phyloP scores from a whole-genome alignment of 2,888 invertebrate species.

The Tethea ocularis region DNA sequence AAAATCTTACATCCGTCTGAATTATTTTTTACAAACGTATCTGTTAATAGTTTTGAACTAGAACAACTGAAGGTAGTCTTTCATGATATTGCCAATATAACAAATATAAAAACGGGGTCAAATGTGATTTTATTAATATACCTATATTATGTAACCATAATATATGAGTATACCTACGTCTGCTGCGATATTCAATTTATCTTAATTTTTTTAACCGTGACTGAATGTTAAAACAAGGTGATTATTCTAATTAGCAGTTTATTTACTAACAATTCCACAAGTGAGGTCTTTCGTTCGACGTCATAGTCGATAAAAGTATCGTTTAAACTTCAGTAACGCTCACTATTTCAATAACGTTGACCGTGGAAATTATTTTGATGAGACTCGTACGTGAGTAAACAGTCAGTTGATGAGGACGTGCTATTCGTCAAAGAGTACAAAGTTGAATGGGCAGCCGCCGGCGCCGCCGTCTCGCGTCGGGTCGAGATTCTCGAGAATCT shows the following conservation, averaged over 20 bases:
- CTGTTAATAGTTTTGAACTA: slow-evolving; percentile 45
- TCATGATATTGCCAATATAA: slow-evolving; percentile 23
- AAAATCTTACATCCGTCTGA: slow-evolving; percentile 61
- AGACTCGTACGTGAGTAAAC: not conserved
- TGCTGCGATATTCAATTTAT: not conserved
- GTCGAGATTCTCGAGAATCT: slow-evolving; percentile 4
- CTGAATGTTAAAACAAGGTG: not conserved
- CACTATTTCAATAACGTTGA: not conserved
- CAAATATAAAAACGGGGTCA: slow-evolving; percentile 34
- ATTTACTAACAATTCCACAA: not conserved
- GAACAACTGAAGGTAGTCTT: slow-evolving; percentile 36
- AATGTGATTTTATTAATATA: slow-evolving; percentile 25
- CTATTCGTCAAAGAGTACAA: not conserved
- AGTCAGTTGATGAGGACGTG: not conserved
- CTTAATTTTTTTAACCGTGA: not conserved
- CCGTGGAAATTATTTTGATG: slow-evolving; percentile 2
- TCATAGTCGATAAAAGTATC: not conserved
- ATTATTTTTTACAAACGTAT: slow-evolving; percentile 48
- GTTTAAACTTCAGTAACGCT: not conserved
- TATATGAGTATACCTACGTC: not conserved
- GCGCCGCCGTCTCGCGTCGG: not conserved
- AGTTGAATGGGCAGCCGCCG: not conserved
- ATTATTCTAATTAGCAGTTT: slow-evolving; percentile 1
- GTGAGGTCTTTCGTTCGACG: not conserved
- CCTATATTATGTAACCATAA: not conserved